phyloP scores from a whole-genome alignment of 2,113 vertebrate species.

The Sylvia atricapilla region DNA sequence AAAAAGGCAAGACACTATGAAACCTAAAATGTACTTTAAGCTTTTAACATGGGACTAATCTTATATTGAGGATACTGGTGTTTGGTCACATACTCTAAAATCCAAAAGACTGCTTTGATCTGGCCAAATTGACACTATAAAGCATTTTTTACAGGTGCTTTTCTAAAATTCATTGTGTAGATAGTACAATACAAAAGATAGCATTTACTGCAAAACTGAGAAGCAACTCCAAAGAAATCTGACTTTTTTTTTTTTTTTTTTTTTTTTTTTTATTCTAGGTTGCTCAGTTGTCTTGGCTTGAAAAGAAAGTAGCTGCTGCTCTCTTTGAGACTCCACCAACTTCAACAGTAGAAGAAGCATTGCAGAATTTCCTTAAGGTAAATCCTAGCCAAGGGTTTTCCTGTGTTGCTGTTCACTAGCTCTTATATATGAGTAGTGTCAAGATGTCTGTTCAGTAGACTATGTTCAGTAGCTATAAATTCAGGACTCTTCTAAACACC shows the following conservation, averaged over 20 bases:
- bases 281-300: constrained; percentile 91
- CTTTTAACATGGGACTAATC: background rate
- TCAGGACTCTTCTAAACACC: background rate
- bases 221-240: background rate
- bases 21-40: background rate
- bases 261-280: constrained; percentile 70
- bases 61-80: background rate
- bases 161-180: background rate
- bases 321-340: constrained; percentile 90
- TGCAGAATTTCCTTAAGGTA: constrained; percentile 91
- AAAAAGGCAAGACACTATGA: background rate
- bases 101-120: background rate
- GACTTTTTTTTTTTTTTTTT: background rate
- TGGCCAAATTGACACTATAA: background rate
- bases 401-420: background rate
- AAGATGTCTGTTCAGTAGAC: background rate
- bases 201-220: background rate
- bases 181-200: background rate
- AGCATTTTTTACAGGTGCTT: background rate
- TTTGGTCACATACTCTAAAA: background rate
- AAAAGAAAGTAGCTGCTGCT: constrained; percentile 91
- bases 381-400: background rate
- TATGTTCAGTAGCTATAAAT: background rate
- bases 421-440: background rate
- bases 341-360: constrained; percentile 86